A percentile compares a stretch with the other conserved stretches of the same genome.
Conservation (phyloP, 2,113 vertebrate genomes). For the Hucho hucho region DNA sequence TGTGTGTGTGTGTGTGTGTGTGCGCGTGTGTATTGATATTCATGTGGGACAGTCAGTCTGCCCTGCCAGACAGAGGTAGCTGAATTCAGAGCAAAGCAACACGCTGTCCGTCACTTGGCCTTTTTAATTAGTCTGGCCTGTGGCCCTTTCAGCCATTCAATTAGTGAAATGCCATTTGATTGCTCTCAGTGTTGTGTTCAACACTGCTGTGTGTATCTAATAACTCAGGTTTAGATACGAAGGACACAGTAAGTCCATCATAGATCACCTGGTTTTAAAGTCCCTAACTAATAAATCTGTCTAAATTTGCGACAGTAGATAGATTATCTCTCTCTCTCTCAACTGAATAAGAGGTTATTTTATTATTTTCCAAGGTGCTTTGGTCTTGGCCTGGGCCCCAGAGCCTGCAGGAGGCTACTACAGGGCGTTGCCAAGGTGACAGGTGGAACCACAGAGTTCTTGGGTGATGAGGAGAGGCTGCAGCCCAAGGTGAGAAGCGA, state of each 20-base stretch:
- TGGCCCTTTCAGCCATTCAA: slow-evolving; percentile 45
- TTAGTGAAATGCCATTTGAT: slow-evolving; percentile 56
- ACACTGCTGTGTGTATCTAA: slow-evolving; percentile 7
- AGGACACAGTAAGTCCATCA: background rate
- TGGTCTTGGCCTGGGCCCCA: slow-evolving; percentile 80
- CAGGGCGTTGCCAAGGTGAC: slow-evolving; percentile 83
- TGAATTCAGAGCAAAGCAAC: slow-evolving; percentile 12
- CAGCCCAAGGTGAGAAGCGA: slow-evolving; percentile 86
- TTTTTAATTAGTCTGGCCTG: slow-evolving; percentile 34
- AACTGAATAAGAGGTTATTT: too few relatives aligned
- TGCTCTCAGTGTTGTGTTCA: slow-evolving; percentile 30
- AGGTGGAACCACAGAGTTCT: slow-evolving; percentile 82
- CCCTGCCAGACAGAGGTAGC: background rate
- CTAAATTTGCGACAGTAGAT: background rate
- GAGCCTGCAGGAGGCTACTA: slow-evolving; percentile 79
- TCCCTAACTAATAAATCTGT: background rate
- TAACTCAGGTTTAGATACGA: background rate
- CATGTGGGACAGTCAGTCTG: background rate
- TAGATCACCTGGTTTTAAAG: slow-evolving; percentile 17
- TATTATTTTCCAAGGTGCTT: slow-evolving; percentile 78
- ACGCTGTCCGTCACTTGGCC: slow-evolving; percentile 1
- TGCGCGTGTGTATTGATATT: background rate
- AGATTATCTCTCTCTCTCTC: background rate
- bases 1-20: background rate
- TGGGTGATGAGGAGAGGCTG: slow-evolving; percentile 82